A percentile compares a stretch with the other conserved stretches of the same genome.
These are phyloP conservation scores for Drosophila bunnanda DNA, from an alignment of 2,888 invertebrate species.

Conservation along the genomic window DNA sequence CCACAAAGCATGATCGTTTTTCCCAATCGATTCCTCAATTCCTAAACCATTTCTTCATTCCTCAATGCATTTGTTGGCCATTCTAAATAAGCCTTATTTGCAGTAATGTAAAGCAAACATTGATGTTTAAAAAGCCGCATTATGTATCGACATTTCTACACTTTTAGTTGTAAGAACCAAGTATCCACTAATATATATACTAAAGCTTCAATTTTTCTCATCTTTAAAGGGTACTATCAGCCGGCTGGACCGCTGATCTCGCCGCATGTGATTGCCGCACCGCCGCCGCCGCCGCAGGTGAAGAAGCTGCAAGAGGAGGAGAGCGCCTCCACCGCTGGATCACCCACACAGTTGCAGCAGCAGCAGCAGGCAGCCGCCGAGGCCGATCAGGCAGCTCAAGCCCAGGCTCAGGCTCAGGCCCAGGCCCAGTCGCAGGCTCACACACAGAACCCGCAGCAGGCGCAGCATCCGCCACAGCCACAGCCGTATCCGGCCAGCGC, in stretches of 20 bases:
- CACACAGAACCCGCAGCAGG: slow-evolving; percentile 59
- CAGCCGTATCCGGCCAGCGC: slow-evolving; percentile 80
- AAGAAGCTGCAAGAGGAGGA: slow-evolving; percentile 79
- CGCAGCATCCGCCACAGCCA: slow-evolving; percentile 74
- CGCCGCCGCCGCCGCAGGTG: slow-evolving; percentile 65
- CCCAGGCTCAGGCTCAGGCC: slow-evolving; percentile 61
- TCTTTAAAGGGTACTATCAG: slow-evolving; percentile 92
- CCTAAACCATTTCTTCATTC: not conserved
- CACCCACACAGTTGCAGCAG: slow-evolving; percentile 63
- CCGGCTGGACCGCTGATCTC: slow-evolving; percentile 95
- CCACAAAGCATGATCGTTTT: not conserved
- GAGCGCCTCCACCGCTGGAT: slow-evolving; percentile 65
- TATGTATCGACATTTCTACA: not conserved
- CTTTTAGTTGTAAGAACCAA: not conserved
- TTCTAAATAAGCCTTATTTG: not conserved
- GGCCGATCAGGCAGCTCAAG: slow-evolving; percentile 63
- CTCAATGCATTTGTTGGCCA: not conserved
- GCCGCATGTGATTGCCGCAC: slow-evolving; percentile 86
- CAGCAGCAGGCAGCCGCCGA: slow-evolving; percentile 67
- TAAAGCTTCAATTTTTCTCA: slow-evolving; percentile 68
- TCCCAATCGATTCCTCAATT: too few species aligned
- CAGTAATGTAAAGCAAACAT: not conserved
- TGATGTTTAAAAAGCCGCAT: not conserved
- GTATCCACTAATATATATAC: too few species aligned
- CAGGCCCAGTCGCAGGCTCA: slow-evolving; percentile 25